Percentiles rank a stretch among this genome's conserved stretches.
phyloP scores from a whole-genome alignment of 2,113 vertebrate genomes.

The Egretta garzetta region DNA sequence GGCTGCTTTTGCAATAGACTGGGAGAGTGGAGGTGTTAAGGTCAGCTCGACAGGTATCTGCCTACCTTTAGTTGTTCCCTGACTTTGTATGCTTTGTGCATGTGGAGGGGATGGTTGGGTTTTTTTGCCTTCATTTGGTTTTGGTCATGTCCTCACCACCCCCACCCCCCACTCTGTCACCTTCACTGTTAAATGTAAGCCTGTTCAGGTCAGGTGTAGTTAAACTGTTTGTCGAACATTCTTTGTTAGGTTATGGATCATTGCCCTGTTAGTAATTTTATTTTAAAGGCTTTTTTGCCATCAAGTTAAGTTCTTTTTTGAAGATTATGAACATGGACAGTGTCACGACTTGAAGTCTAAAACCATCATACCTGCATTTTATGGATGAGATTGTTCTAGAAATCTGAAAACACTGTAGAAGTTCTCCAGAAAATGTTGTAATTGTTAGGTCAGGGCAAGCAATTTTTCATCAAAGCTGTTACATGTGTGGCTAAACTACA shows the following conservation, averaged over 20 bases:
- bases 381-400: background rate
- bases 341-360: background rate
- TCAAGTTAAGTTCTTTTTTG: background rate
- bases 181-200: background rate
- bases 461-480: background rate
- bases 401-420: background rate
- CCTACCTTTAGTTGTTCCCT: background rate
- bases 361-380: background rate
- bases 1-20: background rate
- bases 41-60: background rate
- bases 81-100: background rate
- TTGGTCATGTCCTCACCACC: background rate
- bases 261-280: background rate
- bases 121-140: background rate
- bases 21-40: background rate
- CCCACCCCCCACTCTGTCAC: background rate
- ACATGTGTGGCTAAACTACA: background rate
- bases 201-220: background rate
- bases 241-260: slow-evolving; percentile 4
- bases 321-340: background rate
- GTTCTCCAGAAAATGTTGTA: background rate
- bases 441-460: background rate
- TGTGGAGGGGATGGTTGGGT: too few species aligned
- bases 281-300: background rate
- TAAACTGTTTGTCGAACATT: background rate